Conservation (phyloP, 2,113 vertebrate genomes). For the Gambusia holbrooki region DNA sequence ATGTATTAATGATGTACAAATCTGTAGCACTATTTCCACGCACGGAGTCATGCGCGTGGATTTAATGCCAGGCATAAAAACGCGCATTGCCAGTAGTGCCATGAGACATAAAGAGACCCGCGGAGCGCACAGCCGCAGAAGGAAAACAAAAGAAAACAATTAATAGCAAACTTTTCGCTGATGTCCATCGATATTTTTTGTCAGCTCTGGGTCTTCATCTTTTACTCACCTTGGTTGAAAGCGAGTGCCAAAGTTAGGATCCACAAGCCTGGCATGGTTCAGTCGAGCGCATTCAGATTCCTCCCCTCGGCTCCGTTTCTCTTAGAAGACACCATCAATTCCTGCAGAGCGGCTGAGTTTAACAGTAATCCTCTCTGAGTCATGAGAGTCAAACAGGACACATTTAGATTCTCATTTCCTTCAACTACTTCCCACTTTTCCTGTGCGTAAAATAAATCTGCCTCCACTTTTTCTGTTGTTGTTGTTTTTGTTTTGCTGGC, state of each 20-base stretch:
- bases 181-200: neutral
- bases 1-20: slow-evolving; percentile 34
- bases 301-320: slow-evolving; percentile 60
- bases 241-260: slow-evolving; percentile 81
- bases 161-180: slow-evolving; percentile 41
- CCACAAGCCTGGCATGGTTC: slow-evolving; percentile 80
- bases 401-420: slow-evolving; percentile 7
- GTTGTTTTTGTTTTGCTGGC: slow-evolving; percentile 15
- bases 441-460: slow-evolving; percentile 56
- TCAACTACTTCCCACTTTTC: slow-evolving; percentile 23
- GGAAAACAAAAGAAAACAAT: neutral
- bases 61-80: slow-evolving; percentile 12
- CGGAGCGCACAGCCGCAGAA: slow-evolving; percentile 30
- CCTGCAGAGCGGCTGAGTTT: slow-evolving; percentile 55
- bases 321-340: slow-evolving; percentile 70
- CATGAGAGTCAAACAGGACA: slow-evolving; percentile 53
- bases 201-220: neutral
- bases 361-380: slow-evolving; percentile 63
- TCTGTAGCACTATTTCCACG: slow-evolving; percentile 27
- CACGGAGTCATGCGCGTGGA: slow-evolving; percentile 1
- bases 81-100: slow-evolving; percentile 4
- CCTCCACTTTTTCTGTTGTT: slow-evolving; percentile 41
- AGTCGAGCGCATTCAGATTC: slow-evolving; percentile 73
- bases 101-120: slow-evolving; percentile 37
- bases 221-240: slow-evolving; percentile 77